Conservation (phyloP, 2,797 vertebrate genomes). For the Molossus alvarezi region DNA sequence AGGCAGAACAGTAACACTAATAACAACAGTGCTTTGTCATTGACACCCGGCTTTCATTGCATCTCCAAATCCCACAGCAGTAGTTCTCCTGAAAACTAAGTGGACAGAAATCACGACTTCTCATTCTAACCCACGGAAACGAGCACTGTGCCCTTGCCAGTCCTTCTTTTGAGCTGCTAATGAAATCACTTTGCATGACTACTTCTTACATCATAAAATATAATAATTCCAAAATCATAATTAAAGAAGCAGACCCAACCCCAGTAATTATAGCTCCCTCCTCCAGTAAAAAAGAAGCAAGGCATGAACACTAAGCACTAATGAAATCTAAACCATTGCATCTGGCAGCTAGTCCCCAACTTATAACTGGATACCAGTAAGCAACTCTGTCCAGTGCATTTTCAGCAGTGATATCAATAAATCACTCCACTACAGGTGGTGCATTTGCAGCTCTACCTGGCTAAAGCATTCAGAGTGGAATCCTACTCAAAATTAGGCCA, state of each 20-base stretch:
- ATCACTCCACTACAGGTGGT: not conserved
- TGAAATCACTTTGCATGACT: slow-evolving; percentile 55
- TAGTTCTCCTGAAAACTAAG: not conserved
- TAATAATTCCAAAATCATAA: slow-evolving; percentile 43
- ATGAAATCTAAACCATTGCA: slow-evolving; percentile 27
- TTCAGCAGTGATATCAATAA: not conserved
- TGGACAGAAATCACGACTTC: slow-evolving; percentile 24
- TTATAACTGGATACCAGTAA: not conserved
- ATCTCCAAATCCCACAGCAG: not conserved
- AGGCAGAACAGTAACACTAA: not conserved
- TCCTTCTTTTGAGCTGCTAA: slow-evolving; percentile 34
- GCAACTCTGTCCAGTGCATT: not conserved
- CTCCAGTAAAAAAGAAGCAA: not conserved
- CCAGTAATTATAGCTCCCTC: not conserved
- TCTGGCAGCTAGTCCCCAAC: not conserved
- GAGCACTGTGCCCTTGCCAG: not conserved
- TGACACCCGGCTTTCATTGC: not conserved
- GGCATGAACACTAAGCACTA: not conserved
- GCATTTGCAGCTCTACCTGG: not conserved
- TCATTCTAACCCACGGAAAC: not conserved
- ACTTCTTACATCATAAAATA: slow-evolving; percentile 21
- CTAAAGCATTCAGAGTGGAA: slow-evolving; percentile 16
- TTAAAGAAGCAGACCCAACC: not conserved
- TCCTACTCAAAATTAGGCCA: not conserved
- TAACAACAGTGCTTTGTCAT: not conserved